Evolutionary conservation across 2,888 invertebrate genomes (phyloP), one percentile per base, ranked within the genome.

Genomic region (Temnothorax rugatulus): DNA sequence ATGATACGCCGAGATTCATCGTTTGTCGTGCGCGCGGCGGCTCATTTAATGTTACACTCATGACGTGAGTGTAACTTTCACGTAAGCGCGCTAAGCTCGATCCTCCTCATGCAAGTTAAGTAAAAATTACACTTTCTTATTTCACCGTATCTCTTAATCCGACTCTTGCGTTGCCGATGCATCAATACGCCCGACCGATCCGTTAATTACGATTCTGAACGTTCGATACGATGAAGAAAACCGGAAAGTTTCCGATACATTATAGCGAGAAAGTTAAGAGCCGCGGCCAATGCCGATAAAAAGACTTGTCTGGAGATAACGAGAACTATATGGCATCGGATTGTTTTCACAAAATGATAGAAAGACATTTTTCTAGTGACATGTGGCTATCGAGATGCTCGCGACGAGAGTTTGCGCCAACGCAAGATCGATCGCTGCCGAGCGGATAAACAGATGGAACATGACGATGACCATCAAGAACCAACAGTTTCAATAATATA

Each of bases 341-440:
- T 90, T 86, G 87, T 87, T 86, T 89, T 89, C 85, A 86, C 87
- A 86, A 90, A 90, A 88, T 87, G 84, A 82, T 84, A 82, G 76
- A 85, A 85, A 87, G 90, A 88, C 89, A 90, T 90, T 88, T 90
- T 90, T 85, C 88, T 84, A 82, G 81, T 79, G 82, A 82, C 89
- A 83, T 85, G 47, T 25, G 82, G 87, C 84, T 87, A 85, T 88
- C 84, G 83, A 13, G 69, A 82, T 64, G 5, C 66, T 66, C 61
- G 85, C 83, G 69, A 84, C 69, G 79, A 59, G 79, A 59, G 82
- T 83, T 87, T 84, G 86, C 85, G 73, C 68, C 74, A 64, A 76
- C 50, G 41, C 41, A 29, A 63, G 77, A 84, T 89, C 88, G 89
- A 89, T 87, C 81, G 79, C 84, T 76, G 79, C 82, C 64, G 50